phyloP scores from a whole-genome alignment of 2,113 vertebrate species.

The Connochaetes taurinus region DNA sequence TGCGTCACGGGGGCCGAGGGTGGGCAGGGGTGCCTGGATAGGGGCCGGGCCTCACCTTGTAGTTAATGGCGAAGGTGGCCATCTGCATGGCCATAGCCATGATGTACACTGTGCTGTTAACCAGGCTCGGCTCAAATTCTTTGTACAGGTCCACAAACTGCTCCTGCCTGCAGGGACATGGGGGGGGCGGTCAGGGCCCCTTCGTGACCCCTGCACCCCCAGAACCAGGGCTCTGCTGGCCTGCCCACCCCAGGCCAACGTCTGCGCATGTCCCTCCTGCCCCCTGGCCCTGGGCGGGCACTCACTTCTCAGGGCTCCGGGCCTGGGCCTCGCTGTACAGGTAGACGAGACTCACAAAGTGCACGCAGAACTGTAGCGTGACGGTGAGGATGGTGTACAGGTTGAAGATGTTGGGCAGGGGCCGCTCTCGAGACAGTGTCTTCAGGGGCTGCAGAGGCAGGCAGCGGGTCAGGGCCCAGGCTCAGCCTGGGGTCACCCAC shows the following conservation, averaged over 20 bases:
- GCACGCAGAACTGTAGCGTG: conserved; percentile 93
- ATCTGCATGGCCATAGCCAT: conserved; percentile 99
- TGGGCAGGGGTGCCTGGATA: rapidly evolving
- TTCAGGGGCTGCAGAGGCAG: conserved; percentile 87
- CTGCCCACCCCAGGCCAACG: not conserved
- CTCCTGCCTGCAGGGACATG: conserved; percentile 78
- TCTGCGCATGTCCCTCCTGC: not conserved
- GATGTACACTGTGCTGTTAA: conserved; percentile 98
- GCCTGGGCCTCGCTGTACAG: conserved; percentile 90
- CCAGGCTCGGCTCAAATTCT: conserved; percentile 95
- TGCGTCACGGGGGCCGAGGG: not conserved
- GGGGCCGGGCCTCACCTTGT: conserved; percentile 84
- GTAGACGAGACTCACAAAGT: conserved; percentile 93
- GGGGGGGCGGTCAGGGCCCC: not conserved
- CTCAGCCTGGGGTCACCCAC: not conserved
- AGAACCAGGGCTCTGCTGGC: not conserved
- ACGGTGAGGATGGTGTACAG: conserved; percentile 96
- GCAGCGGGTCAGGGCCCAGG: not conserved
- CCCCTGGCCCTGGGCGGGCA: not conserved
- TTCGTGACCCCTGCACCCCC: not conserved
- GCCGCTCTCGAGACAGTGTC: conserved; percentile 92
- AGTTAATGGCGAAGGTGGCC: conserved; percentile 98
- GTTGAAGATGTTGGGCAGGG: conserved; percentile 97
- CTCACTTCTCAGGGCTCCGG: conserved; percentile 88
- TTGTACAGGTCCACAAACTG: conserved; percentile 94